These are phyloP conservation scores for Catamblyrhynchus diadema DNA, from an alignment of 2,797 vertebrate species.

Conservation along the genomic window DNA sequence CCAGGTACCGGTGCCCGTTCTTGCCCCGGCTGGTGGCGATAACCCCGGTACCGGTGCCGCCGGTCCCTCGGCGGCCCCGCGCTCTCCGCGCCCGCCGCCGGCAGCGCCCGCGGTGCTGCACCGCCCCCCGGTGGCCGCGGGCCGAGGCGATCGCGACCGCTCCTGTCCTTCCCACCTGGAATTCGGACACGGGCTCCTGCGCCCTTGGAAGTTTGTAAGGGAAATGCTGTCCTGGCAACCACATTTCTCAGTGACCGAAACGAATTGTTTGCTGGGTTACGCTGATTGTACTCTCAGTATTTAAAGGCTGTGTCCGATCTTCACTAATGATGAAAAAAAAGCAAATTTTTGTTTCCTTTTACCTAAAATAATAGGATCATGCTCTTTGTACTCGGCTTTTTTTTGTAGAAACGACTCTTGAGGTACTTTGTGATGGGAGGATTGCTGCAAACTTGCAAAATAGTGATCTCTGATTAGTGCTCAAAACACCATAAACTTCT, in stretches of 20 bases:
- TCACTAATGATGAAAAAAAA: not conserved
- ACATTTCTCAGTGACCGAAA: not conserved
- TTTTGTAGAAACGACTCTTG: not conserved
- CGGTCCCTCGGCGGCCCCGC: fast-evolving
- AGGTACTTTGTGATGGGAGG: not conserved
- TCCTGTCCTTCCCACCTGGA: fast-evolving
- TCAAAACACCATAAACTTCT: not conserved
- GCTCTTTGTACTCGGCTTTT: not conserved
- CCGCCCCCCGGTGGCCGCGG: slow-evolving; percentile 51
- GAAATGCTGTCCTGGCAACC: not conserved
- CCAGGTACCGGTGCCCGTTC: fast-evolving
- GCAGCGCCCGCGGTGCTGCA: not conserved
- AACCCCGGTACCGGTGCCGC: fast-evolving
- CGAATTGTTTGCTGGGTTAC: not conserved
- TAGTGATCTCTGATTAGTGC: not conserved
- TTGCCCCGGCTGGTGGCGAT: not conserved
- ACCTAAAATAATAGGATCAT: not conserved
- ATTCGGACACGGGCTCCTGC: not conserved
- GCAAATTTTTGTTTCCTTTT: not conserved
- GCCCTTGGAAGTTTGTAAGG: not conserved
- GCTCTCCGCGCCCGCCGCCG: not conserved
- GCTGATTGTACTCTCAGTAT: too few relatives aligned
- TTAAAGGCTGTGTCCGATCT: not conserved
- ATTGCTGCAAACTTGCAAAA: not conserved
- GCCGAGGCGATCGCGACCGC: fast-evolving